Evolutionary conservation across 64 coral and sea anemone species (phyloP).

Genomic region (Astreopora myriophthalma): DNA sequence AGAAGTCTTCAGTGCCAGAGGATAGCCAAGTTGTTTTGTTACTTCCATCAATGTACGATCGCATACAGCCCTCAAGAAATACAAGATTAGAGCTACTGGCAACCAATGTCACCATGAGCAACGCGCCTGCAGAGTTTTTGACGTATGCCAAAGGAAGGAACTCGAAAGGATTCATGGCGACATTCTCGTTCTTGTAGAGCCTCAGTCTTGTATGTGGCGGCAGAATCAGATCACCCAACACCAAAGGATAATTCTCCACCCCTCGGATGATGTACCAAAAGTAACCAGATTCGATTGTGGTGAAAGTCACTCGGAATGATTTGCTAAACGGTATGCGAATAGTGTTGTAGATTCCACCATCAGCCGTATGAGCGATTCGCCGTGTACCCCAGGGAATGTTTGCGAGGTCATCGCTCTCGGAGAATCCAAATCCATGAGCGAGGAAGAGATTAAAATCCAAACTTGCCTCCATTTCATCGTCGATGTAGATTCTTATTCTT

Average conservation of each 20-base stretch:
- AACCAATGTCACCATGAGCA: constrained; percentile 51
- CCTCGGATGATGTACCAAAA: constrained; percentile 59
- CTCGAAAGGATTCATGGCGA: constrained; percentile 20
- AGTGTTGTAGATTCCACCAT: constrained; percentile 61
- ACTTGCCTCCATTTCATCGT: constrained; percentile 11
- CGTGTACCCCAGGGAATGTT: constrained; percentile 36
- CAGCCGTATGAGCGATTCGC: constrained; percentile 24
- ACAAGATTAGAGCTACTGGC: background rate
- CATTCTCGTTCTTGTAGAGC: constrained; percentile 2
- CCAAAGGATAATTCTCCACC: constrained; percentile 17
- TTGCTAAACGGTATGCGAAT: constrained; percentile 52
- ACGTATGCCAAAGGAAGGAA: constrained; percentile 9
- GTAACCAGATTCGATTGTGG: background rate
- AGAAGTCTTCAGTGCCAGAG: constrained; percentile 71
- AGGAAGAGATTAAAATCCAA: constrained; percentile 25
- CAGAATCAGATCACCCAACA: constrained; percentile 5
- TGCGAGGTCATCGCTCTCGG: background rate
- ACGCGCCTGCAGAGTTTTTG: constrained; percentile 16
- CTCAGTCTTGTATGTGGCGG: constrained; percentile 11
- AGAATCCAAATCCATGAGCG: constrained; percentile 13
- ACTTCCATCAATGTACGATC: constrained; percentile 35
- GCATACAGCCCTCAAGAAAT: constrained; percentile 60
- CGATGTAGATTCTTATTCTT: constrained; percentile 54
- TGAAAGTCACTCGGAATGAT: constrained; percentile 42
- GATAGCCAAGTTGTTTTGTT: constrained; percentile 66